These are phyloP conservation scores for Nerophis ophidion DNA, from an alignment of 2,113 vertebrate genomes.

Conservation along the genomic window DNA sequence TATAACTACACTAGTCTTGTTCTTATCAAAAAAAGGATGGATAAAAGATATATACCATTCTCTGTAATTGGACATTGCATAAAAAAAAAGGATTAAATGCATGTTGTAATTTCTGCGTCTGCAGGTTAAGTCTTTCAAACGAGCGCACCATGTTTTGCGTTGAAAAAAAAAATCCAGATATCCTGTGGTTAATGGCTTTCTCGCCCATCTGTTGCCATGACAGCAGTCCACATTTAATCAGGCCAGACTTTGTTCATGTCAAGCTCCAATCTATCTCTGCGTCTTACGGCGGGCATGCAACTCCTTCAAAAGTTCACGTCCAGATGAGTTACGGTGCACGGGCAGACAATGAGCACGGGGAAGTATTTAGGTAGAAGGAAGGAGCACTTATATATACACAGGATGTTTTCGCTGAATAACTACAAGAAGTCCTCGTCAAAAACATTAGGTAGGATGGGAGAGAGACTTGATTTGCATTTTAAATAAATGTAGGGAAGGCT, in stretches of 20 bases:
- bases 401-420: slow-evolving; percentile 38
- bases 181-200: background rate
- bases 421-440: background rate
- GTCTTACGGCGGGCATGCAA: background rate
- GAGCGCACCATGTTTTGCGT: background rate
- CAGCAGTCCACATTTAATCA: slow-evolving; percentile 19
- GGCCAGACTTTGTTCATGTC: background rate
- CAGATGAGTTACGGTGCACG: slow-evolving; percentile 10
- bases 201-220: slow-evolving; percentile 13
- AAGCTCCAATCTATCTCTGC: background rate
- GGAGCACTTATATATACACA: slow-evolving; percentile 46
- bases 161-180: no score
- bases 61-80: no score
- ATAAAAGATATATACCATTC: no score
- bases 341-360: slow-evolving; percentile 1
- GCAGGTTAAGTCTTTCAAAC: background rate
- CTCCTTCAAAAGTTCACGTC: background rate
- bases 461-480: background rate
- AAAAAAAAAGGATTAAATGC: no score
- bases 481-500: background rate
- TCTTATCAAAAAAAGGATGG: no score
- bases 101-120: no score
- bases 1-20: no score
- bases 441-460: background rate
- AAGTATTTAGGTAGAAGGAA: slow-evolving; percentile 28